These are phyloP conservation scores for Netelia inedita DNA, from an alignment of 2,888 invertebrate species.

Conservation along the genomic window DNA sequence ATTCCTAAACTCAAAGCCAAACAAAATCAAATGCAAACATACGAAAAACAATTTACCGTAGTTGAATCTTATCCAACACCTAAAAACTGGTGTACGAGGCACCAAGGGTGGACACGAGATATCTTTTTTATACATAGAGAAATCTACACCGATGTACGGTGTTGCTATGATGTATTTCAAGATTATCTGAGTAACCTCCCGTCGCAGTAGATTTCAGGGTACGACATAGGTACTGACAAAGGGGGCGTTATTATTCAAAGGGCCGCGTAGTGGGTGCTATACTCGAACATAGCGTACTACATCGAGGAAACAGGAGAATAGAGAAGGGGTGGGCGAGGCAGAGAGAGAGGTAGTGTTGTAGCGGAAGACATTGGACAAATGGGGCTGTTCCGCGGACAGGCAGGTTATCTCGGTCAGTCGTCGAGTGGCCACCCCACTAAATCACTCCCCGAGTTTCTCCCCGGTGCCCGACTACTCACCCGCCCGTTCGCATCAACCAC, in stretches of 20 bases:
- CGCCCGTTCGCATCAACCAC: conserved; percentile 64
- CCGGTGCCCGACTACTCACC: conserved; percentile 75
- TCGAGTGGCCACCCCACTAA: conserved; percentile 84
- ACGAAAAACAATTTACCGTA: no score
- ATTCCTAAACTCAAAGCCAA: no score
- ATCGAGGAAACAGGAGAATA: conserved; percentile 45
- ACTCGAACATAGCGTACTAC: conserved; percentile 68
- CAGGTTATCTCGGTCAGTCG: conserved; percentile 84
- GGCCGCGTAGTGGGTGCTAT: conserved; percentile 72
- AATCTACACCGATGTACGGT: neutral
- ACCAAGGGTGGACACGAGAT: no score
- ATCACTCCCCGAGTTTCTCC: conserved; percentile 81
- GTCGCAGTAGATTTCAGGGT: conserved; percentile 27
- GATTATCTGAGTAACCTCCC: conserved; percentile 58
- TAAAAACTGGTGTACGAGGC: no score
- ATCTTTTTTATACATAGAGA: no score
- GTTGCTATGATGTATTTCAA: conserved; percentile 30
- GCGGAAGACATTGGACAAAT: conserved; percentile 84
- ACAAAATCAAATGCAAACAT: no score
- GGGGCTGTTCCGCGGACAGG: conserved; percentile 84
- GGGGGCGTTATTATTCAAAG: conserved; percentile 80
- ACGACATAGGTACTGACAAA: conserved; percentile 74
- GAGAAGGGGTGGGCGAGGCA: conserved; percentile 25
- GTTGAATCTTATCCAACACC: no score
- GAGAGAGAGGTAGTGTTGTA: conserved; percentile 81